Base-by-base conservation (phyloP, 2,888 invertebrate genomes). In the Drosophila phalerata region DNA sequence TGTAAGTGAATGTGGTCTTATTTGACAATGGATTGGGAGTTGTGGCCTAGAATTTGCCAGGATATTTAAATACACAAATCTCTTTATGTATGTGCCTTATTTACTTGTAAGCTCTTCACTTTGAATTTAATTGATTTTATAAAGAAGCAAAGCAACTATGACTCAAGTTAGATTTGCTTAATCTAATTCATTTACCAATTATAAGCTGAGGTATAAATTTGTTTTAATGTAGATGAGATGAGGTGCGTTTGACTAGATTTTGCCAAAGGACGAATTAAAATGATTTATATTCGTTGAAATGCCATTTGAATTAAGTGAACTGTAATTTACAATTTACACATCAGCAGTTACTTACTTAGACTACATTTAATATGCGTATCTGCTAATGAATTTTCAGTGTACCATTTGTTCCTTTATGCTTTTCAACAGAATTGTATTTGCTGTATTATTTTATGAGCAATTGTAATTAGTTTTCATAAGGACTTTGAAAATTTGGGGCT, bases 321-420 rank as follows among this genome's bases (percentile, higher is more conserved):
- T 32, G 40, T 56, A 63, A 77, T 61, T 77, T 60, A 45, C 25
- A 67, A 62, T 77, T 77, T 57, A 73, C 73, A 77, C 63, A 42
- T 68, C 68, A 57, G 32, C 60, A 60, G 30, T 28, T 58, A 61
- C 34, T 28, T 48, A 40, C 34, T 28, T 53, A 34, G 43, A n/a
- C 32, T 17, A 1, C 17, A 42, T 22, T 32, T 17, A 22, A 43
- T 17, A 48, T 19, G 17, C 6, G 15, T 48, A 57, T 38, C 38
- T 71, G 38, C 17, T 60, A 48, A 48, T 43, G 42, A 57, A 11
- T 17, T n/a, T 9, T 19, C 19, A 38, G 38, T 38, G 32, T 37
- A 37, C 19, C 37, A 40, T 52, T 66, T 55, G 34, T 37, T 40
- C 8, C 8, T 48, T 30, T 19, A 13, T 30, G 25, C 25, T 13